Base-by-base conservation (phyloP, 1,140 invertebrate species). In the Dreissena polymorpha region DNA sequence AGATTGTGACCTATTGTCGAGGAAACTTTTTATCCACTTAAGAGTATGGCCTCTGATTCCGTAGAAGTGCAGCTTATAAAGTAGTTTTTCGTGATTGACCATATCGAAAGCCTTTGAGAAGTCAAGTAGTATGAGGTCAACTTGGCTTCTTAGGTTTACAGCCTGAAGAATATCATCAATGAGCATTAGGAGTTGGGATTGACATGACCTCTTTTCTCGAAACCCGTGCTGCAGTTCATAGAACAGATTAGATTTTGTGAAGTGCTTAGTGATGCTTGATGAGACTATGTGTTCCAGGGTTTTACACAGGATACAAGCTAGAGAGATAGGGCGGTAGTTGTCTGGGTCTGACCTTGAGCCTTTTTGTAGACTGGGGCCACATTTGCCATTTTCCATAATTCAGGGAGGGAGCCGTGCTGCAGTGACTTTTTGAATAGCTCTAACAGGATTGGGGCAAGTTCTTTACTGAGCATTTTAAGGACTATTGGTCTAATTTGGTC, bases 61-160 rank as follows among this genome's bases (percentile, higher is more conserved):
- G 57, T 60, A 72, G 14, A 25, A 25, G 60, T 79, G 73, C 50
- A 86, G 49, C 49, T 86, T 87, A 18, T 50, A 25, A 14, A 86
- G 70, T 13, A 85, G 25, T 76, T 71, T 68, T 49, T 82, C 60
- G 79, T 86, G 86, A n/a, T 65, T 60, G n/a, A 87, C 86, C 51
- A 57, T 80, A n/a, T n/a, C n/a, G n/a, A n/a, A n/a, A n/a, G n/a
- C n/a, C n/a, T n/a, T n/a, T n/a, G n/a, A n/a, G n/a, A n/a, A n/a
- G n/a, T n/a, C n/a, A n/a, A n/a, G n/a, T n/a, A n/a, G n/a, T n/a
- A 84, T 27, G 12, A 74, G 49, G 23, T 84, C 49, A 25, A 82
- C 74, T n/a, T 81, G 21, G 18, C 50, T 57, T 50, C 21, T 72
- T 13, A 18, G 13, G n/a, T 72, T 14, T 18, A 50, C n/a, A n/a